Evolutionary conservation across 2,888 invertebrate species (phyloP).

Genomic region (Iselma pallidipennis): DNA sequence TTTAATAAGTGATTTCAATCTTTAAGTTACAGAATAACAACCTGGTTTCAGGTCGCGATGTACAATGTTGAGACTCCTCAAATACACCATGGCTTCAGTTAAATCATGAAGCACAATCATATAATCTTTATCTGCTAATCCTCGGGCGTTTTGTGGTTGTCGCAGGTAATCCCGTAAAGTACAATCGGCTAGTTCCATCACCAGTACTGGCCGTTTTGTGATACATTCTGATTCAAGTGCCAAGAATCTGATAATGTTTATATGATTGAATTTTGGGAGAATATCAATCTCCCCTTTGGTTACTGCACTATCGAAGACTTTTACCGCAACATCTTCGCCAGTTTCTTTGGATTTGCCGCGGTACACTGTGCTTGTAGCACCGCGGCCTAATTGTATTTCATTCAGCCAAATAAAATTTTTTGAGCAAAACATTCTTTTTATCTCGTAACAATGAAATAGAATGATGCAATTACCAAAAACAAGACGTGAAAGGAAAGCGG

Average conservation of each 20-base stretch:
- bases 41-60: slow-evolving; percentile 21
- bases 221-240: slow-evolving; percentile 5
- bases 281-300: slow-evolving; percentile 6
- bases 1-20: not conserved
- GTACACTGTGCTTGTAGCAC: slow-evolving; percentile 11
- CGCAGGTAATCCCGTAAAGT: slow-evolving; percentile 3
- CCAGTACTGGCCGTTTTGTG: not conserved
- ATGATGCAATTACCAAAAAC: too few relatives aligned
- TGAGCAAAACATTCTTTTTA: too few relatives aligned
- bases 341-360: slow-evolving; percentile 8
- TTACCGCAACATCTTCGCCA: slow-evolving; percentile 14
- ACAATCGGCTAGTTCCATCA: slow-evolving; percentile 9
- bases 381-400: slow-evolving; percentile 12
- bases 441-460: too few relatives aligned
- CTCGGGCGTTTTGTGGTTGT: slow-evolving; percentile 6
- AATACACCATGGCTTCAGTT: slow-evolving; percentile 8
- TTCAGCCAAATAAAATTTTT: too few relatives aligned
- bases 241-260: slow-evolving; percentile 5
- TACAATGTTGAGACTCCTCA: slow-evolving; percentile 9
- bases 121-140: slow-evolving; percentile 9
- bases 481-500: too few relatives aligned
- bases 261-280: slow-evolving; percentile 3
- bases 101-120: slow-evolving; percentile 9
- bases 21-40: slow-evolving; percentile 7
- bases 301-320: slow-evolving; percentile 6